Evolutionary conservation across 2,113 vertebrate species (phyloP).

Genomic region (Paramormyrops kingsleyae): DNA sequence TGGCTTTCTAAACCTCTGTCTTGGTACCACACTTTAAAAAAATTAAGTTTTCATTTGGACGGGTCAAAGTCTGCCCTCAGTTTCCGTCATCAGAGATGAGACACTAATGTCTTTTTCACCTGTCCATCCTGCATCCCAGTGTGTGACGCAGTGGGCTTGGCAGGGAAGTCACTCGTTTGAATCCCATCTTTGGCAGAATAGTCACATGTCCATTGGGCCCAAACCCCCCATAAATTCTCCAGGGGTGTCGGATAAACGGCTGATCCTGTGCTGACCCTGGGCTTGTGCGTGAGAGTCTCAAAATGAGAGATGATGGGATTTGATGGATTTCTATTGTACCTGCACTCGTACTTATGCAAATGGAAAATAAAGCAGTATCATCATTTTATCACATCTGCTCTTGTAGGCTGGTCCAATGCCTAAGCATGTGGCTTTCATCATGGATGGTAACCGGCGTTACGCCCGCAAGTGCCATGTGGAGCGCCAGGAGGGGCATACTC

Average conservation of each 20-base stretch:
- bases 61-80: neutral
- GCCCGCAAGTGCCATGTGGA: constrained; percentile 83
- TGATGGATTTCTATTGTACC: neutral
- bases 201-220: neutral
- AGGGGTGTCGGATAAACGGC: neutral
- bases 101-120: neutral
- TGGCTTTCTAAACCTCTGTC: neutral
- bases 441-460: constrained; percentile 95
- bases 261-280: neutral
- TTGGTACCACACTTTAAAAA: neutral
- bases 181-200: neutral
- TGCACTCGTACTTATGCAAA: neutral
- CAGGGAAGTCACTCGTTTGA: neutral
- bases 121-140: neutral
- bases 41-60: neutral
- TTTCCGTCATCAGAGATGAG: neutral
- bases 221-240: neutral
- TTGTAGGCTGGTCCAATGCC: constrained; percentile 89
- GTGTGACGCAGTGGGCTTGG: neutral
- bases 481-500: constrained; percentile 81
- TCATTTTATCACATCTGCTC: neutral
- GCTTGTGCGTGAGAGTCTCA: neutral
- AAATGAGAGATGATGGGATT: neutral
- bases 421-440: constrained; percentile 94
- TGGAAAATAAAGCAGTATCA: neutral